Evolutionary conservation across 1,140 invertebrate species (phyloP).

Genomic region (Drosophila rufa): DNA sequence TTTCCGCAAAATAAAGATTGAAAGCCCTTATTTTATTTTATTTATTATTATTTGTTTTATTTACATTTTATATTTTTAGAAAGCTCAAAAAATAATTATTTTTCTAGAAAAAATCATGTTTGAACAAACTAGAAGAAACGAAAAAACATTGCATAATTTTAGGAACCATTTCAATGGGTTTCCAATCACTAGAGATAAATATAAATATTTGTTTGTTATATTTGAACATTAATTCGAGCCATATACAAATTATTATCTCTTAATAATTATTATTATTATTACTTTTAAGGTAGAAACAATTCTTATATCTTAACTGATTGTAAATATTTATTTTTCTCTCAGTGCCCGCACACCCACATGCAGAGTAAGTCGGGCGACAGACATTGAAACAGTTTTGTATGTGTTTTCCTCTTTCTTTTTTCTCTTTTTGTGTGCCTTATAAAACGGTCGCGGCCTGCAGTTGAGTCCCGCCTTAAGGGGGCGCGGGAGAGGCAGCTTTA

Average conservation of each 20-base stretch:
- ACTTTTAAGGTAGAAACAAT: too few relatives aligned
- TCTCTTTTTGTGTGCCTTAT: constrained; percentile 20
- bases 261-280: too few relatives aligned
- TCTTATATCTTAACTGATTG: neutral
- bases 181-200: too few relatives aligned
- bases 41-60: too few relatives aligned
- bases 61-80: neutral
- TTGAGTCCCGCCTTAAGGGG: constrained; percentile 35
- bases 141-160: too few relatives aligned
- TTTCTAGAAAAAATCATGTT: neutral
- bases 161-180: too few relatives aligned
- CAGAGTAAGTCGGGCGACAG: constrained; percentile 4
- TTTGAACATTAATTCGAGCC: too few relatives aligned
- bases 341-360: neutral
- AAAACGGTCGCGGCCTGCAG: constrained; percentile 53
- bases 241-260: too few relatives aligned
- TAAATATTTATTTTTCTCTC: neutral
- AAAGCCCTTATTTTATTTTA: too few relatives aligned
- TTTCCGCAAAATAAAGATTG: neutral
- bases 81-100: too few relatives aligned
- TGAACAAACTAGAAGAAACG: too few relatives aligned
- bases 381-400: constrained; percentile 70
- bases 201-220: too few relatives aligned
- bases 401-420: neutral
- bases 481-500: constrained; percentile 27